A percentile compares a stretch with the other conserved stretches of the same genome.
Conservation (phyloP, 1,140 invertebrate genomes). For the Brachionus rubens region DNA sequence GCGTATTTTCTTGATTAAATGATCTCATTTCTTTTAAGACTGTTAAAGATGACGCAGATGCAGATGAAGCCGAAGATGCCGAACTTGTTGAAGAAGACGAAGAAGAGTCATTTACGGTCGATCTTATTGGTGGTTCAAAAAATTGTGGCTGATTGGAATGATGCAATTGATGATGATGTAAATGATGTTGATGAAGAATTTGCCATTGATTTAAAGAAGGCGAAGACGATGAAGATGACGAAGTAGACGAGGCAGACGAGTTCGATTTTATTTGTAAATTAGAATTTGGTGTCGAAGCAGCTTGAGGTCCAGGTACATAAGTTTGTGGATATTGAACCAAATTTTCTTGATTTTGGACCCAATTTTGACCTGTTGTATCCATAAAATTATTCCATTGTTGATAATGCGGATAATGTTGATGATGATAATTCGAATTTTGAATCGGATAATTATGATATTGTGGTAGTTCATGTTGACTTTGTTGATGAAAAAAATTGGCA, state of each 20-base stretch:
- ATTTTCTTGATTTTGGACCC: too few relatives aligned
- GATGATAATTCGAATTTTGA: neutral
- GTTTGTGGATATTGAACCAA: neutral
- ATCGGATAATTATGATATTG: neutral
- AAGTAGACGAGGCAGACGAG: neutral
- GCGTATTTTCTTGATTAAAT: neutral
- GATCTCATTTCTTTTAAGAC: constrained; percentile 25
- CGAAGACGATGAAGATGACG: neutral
- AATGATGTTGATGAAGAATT: neutral
- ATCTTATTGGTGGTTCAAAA: neutral
- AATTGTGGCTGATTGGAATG: constrained; percentile 5
- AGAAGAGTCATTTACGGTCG: neutral
- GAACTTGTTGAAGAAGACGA: neutral
- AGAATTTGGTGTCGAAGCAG: constrained; percentile 8
- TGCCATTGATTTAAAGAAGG: constrained; percentile 22
- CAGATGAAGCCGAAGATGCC: neutral
- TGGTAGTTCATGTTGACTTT: neutral
- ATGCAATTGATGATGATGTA: neutral
- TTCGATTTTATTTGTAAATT: neutral
- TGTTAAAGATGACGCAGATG: neutral
- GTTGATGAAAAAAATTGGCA: neutral
- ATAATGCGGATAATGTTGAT: neutral
- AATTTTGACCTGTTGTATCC: too few relatives aligned
- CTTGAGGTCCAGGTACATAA: neutral
- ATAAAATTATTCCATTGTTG: neutral